Conservation (phyloP, 2,888 invertebrate genomes). For the Bedellia somnulentella region DNA sequence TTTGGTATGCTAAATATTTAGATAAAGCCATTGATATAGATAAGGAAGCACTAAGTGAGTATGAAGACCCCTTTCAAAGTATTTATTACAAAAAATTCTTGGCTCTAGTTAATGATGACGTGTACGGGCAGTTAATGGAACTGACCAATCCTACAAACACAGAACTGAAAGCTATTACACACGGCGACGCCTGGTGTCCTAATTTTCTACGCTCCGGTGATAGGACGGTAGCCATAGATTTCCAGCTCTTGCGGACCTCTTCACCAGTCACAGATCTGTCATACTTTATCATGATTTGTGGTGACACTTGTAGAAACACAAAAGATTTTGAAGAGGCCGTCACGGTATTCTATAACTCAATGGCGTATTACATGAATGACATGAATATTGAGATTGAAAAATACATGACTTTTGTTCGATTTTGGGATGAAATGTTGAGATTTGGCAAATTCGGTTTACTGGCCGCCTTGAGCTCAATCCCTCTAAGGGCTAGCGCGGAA, state of each 20-base stretch:
- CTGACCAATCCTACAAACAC: constrained; percentile 14
- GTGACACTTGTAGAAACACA: constrained; percentile 14
- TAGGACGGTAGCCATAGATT: constrained; percentile 23
- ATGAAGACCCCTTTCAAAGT: constrained; percentile 17
- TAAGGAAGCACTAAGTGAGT: constrained; percentile 17
- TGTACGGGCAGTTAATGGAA: constrained; percentile 19
- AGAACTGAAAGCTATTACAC: constrained; percentile 18
- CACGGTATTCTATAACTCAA: constrained; percentile 17
- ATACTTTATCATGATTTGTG: constrained; percentile 19
- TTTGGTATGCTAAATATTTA: constrained; percentile 22
- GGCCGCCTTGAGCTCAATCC: constrained; percentile 20
- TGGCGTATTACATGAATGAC: constrained; percentile 22
- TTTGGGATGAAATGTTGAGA: constrained; percentile 20
- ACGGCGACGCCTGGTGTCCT: constrained; percentile 29
- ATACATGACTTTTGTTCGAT: constrained; percentile 16
- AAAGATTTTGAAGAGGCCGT: constrained; percentile 20
- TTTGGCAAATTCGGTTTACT: constrained; percentile 24
- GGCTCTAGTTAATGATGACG: constrained; percentile 16
- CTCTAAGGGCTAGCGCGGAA: constrained; percentile 18
- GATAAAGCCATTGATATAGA: constrained; percentile 20
- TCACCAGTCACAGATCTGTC: constrained; percentile 23
- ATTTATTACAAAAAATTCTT: constrained; percentile 23
- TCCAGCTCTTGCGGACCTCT: constrained; percentile 22
- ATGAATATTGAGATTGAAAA: constrained; percentile 19
- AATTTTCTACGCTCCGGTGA: constrained; percentile 23